phyloP scores from a whole-genome alignment of 2,888 invertebrate genomes.

The Mesorhabditis spiculigera region DNA sequence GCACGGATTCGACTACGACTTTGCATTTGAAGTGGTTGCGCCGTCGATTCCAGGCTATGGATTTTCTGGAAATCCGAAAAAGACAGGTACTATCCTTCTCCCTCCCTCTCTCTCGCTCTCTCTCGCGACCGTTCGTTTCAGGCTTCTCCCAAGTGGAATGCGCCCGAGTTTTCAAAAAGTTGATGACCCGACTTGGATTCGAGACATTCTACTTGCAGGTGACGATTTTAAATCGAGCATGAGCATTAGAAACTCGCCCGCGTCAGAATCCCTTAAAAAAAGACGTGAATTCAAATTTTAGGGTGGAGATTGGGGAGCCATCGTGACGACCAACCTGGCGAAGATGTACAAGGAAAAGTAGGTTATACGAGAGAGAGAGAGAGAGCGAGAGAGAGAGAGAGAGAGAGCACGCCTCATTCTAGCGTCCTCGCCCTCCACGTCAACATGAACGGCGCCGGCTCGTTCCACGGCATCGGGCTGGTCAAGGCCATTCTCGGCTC shows the following conservation, averaged over 20 bases:
- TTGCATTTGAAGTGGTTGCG: slow-evolving; percentile 61
- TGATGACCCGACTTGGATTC: slow-evolving; percentile 73
- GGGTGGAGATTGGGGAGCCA: slow-evolving; percentile 80
- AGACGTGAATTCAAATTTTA: slow-evolving; percentile 68
- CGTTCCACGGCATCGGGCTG: slow-evolving; percentile 21
- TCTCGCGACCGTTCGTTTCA: no score
- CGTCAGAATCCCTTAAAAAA: no score
- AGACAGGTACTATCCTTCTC: slow-evolving; percentile 66
- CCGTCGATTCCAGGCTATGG: slow-evolving; percentile 66
- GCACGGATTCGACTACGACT: slow-evolving; percentile 29
- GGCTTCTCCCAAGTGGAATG: slow-evolving; percentile 53
- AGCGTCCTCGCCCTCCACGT: slow-evolving; percentile 68
- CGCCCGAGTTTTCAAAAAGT: slow-evolving; percentile 66
- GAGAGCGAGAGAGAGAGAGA: no score
- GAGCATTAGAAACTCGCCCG: no score
- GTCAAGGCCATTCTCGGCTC: slow-evolving; percentile 32
- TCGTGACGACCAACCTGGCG: slow-evolving; percentile 69
- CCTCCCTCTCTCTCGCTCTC: no score
- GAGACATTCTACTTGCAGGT: slow-evolving; percentile 73
- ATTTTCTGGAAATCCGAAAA: slow-evolving; percentile 66
- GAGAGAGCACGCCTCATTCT: slow-evolving; percentile 21
- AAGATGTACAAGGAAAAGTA: slow-evolving; percentile 68
- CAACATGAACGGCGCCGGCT: slow-evolving; percentile 66
- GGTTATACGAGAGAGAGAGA: slow-evolving; percentile 13
- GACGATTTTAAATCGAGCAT: background rate